Percentiles rank a stretch among this genome's conserved stretches.
Conservation (phyloP, 2,113 vertebrate genomes). For the Rhipidura dahli region DNA sequence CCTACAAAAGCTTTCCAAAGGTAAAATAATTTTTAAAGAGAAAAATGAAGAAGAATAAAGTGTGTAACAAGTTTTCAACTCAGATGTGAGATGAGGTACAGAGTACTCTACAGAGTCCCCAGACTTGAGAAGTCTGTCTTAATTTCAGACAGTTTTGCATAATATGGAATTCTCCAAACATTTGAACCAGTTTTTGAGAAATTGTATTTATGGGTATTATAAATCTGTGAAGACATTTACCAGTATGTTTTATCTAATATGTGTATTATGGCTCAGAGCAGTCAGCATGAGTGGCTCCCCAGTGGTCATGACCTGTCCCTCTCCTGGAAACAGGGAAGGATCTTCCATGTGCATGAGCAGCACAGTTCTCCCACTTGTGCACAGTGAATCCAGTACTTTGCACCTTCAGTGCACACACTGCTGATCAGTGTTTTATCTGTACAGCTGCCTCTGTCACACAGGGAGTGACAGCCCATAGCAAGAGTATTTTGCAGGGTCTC, state of each 20-base stretch:
- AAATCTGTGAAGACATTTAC: background rate
- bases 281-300: background rate
- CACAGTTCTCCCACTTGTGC: background rate
- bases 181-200: background rate
- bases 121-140: background rate
- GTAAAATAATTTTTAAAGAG: background rate
- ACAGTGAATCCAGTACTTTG: background rate
- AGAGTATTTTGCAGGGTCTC: rapidly evolving
- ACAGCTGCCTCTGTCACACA: background rate
- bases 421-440: background rate
- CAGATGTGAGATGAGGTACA: background rate
- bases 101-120: background rate
- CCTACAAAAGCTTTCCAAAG: background rate
- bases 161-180: background rate
- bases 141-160: background rate
- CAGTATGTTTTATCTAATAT: rapidly evolving
- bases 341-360: rapidly evolving
- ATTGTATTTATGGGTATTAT: background rate
- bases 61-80: background rate
- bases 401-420: rapidly evolving
- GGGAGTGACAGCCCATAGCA: rapidly evolving
- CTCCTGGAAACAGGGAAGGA: background rate
- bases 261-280: background rate
- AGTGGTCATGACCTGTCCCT: background rate
- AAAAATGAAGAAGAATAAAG: background rate